Evolutionary conservation across 2,888 invertebrate species (phyloP).

Genomic region (Cheilosia vulpina): DNA sequence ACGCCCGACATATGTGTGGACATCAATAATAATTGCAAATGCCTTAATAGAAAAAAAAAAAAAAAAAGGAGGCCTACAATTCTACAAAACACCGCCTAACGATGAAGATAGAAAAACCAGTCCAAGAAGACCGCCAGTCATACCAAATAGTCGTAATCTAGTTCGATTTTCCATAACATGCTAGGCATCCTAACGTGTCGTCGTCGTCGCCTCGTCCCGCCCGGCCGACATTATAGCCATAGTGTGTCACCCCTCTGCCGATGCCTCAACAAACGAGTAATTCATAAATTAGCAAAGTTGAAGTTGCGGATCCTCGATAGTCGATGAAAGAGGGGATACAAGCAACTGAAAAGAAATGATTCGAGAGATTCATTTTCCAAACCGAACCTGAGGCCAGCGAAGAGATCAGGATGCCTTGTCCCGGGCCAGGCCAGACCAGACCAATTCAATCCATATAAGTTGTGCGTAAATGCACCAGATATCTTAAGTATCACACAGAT

Average conservation of each 20-base stretch:
- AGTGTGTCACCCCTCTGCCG: neutral
- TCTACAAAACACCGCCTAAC: constrained; percentile 25
- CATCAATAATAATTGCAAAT: constrained; percentile 77
- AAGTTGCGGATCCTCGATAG: constrained; percentile 53
- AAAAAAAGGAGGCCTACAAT: constrained; percentile 42
- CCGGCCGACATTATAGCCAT: constrained; percentile 1
- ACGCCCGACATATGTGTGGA: constrained; percentile 71
- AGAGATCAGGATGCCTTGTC: constrained; percentile 64
- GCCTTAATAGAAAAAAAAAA: constrained; percentile 60
- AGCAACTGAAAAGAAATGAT: constrained; percentile 23
- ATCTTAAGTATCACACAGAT: constrained; percentile 72
- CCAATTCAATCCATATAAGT: constrained; percentile 69
- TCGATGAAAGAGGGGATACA: constrained; percentile 18
- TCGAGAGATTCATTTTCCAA: constrained; percentile 53
- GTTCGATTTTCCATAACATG: constrained; percentile 74
- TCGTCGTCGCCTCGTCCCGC: neutral
- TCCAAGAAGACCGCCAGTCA: constrained; percentile 50
- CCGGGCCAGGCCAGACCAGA: constrained; percentile 56
- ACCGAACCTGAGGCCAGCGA: constrained; percentile 62
- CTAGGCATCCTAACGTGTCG: constrained; percentile 32
- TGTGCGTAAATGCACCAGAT: constrained; percentile 74
- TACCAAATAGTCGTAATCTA: constrained; percentile 70
- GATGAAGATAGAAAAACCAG: constrained; percentile 60
- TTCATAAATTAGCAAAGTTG: constrained; percentile 72
- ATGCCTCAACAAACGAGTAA: constrained; percentile 57